These are phyloP conservation scores for Luperina testacea DNA, from an alignment of 2,888 invertebrate genomes.

Conservation along the genomic window DNA sequence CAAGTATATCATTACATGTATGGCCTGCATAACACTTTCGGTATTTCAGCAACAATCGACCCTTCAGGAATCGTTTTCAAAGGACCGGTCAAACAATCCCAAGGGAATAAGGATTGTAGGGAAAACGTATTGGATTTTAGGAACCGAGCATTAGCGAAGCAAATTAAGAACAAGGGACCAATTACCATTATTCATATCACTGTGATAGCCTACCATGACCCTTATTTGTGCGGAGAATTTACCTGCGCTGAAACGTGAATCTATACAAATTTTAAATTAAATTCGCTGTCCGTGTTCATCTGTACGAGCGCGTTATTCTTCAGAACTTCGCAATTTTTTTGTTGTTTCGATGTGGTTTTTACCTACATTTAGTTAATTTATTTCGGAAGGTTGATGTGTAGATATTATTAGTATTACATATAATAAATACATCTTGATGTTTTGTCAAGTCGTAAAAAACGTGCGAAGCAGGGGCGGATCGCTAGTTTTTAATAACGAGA, in stretches of 20 bases:
- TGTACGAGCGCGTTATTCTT: neutral
- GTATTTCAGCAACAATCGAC: neutral
- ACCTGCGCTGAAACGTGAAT: neutral
- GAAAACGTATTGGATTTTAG: constrained; percentile 1
- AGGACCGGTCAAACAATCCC: neutral
- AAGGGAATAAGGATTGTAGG: neutral
- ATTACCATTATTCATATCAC: constrained; percentile 44
- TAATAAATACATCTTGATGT: neutral
- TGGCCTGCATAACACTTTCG: neutral
- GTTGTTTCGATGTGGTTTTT: neutral
- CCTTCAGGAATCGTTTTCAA: neutral
- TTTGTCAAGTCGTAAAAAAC: neutral
- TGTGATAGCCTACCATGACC: neutral
- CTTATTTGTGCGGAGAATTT: neutral
- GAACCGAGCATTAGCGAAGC: neutral
- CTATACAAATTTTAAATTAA: neutral
- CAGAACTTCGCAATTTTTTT: neutral
- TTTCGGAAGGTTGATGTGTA: no score
- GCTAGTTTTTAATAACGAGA: neutral
- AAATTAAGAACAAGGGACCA: constrained; percentile 36
- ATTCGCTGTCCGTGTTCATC: neutral
- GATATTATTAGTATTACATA: neutral
- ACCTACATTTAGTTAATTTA: no score
- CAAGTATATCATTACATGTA: neutral
- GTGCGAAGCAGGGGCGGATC: neutral